Percentiles rank a stretch among this genome's conserved stretches.
Conservation (phyloP, 2,888 invertebrate genomes). For the Entomobrya multifasciata region DNA sequence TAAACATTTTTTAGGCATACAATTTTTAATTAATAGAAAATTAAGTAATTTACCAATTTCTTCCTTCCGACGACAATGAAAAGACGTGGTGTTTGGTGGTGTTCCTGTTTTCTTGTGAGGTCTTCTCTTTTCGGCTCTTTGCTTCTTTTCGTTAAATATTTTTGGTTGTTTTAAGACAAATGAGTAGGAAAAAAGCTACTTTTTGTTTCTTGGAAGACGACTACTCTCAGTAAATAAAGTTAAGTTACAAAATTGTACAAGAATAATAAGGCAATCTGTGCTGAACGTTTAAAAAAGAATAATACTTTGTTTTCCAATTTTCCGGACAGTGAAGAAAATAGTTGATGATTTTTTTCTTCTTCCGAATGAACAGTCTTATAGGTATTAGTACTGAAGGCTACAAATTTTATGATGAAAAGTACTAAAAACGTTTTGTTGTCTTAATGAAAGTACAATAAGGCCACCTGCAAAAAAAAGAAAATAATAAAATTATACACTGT, state of each 20-base stretch:
- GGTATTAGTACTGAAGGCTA: not conserved
- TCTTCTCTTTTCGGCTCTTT: conserved; percentile 33
- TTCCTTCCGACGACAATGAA: conserved; percentile 37
- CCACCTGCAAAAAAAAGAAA: conserved; percentile 58
- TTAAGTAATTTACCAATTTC: conserved; percentile 70
- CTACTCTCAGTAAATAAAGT: conserved; percentile 16
- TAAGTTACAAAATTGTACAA: no score
- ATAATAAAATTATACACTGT: conserved; percentile 30
- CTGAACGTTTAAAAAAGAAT: conserved; percentile 24
- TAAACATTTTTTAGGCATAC: conserved; percentile 49
- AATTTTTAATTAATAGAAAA: conserved; percentile 70
- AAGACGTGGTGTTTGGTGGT: conserved; percentile 17
- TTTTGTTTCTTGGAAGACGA: conserved; percentile 16
- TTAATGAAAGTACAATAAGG: conserved; percentile 49
- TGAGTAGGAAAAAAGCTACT: conserved; percentile 4
- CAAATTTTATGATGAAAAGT: conserved; percentile 16
- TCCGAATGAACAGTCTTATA: no score
- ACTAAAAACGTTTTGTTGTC: not conserved
- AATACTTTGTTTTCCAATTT: conserved; percentile 35
- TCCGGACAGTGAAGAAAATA: conserved; percentile 13
- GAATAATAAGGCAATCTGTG: no score
- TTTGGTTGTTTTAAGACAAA: no score
- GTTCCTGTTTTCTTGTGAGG: conserved; percentile 41
- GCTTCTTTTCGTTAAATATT: conserved; percentile 21
- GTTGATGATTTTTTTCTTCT: conserved; percentile 5